Conservation (phyloP, 1,140 invertebrate genomes). For the Muscidifurax raptorellus region DNA sequence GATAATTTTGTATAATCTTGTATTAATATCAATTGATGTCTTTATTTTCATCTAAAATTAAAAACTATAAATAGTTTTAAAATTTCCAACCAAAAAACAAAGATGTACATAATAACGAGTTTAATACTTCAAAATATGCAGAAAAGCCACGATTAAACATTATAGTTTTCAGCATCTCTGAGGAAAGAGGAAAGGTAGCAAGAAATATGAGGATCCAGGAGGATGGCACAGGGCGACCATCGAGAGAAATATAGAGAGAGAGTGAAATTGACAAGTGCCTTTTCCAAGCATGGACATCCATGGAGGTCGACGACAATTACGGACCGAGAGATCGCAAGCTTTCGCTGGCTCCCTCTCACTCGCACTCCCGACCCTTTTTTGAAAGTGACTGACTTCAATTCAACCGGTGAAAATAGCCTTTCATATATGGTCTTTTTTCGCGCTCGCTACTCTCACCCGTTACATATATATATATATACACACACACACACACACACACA, state of each 20-base stretch:
- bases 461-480: conserved; percentile 7
- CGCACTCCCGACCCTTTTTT: background rate
- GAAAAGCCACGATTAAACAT: too few species aligned
- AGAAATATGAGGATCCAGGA: too few species aligned
- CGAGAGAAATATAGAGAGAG: too few species aligned
- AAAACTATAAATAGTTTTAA: background rate
- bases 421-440: conserved; percentile 34
- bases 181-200: too few species aligned
- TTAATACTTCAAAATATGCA: too few species aligned
- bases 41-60: background rate
- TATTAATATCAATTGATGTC: background rate
- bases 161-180: too few species aligned
- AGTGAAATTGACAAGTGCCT: conserved; percentile 8
- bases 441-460: conserved; percentile 8
- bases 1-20: too few species aligned
- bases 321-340: background rate
- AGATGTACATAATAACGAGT: too few species aligned
- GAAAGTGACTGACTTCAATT: conserved; percentile 34
- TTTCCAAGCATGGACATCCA: background rate
- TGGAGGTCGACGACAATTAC: conserved; percentile 20
- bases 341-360: background rate
- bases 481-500: background rate
- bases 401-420: conserved; percentile 23
- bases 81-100: background rate
- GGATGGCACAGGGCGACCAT: too few species aligned